phyloP scores from a whole-genome alignment of 1,140 invertebrate species.

The Drosophila quadrilineata region DNA sequence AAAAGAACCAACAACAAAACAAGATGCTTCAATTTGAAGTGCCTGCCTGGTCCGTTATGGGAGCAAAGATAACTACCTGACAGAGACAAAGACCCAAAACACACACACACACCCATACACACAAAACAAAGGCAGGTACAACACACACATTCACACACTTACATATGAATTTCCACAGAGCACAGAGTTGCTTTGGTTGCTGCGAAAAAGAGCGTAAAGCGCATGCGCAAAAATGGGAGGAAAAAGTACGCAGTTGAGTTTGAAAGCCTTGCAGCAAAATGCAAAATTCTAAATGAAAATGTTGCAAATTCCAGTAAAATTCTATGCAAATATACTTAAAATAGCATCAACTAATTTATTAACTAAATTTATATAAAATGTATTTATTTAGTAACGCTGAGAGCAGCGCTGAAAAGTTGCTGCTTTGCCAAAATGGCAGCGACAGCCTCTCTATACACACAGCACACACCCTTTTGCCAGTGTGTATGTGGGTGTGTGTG shows the following conservation, averaged over 20 bases:
- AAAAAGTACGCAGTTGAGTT: constrained; percentile 30
- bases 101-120: constrained; percentile 11
- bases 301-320: background rate
- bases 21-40: constrained; percentile 59
- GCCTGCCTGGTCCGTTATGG: no score
- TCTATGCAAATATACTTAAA: background rate
- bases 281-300: constrained; percentile 59
- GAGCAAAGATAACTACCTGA: constrained; percentile 63
- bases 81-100: constrained; percentile 52
- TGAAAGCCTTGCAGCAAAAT: constrained; percentile 37
- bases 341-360: background rate
- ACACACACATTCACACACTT: no score
- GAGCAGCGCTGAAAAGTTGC: background rate
- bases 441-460: background rate
- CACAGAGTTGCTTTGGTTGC: constrained; percentile 66
- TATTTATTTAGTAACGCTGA: background rate
- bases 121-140: background rate
- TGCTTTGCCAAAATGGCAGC: background rate
- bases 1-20: no score
- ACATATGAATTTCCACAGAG: no score
- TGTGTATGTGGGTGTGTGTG: constrained; percentile 13
- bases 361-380: background rate
- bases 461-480: constrained; percentile 54
- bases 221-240: constrained; percentile 42
- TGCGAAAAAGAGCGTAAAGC: background rate